Base-by-base conservation (phyloP, 2,113 vertebrate genomes). In the Tenrec ecaudatus region DNA sequence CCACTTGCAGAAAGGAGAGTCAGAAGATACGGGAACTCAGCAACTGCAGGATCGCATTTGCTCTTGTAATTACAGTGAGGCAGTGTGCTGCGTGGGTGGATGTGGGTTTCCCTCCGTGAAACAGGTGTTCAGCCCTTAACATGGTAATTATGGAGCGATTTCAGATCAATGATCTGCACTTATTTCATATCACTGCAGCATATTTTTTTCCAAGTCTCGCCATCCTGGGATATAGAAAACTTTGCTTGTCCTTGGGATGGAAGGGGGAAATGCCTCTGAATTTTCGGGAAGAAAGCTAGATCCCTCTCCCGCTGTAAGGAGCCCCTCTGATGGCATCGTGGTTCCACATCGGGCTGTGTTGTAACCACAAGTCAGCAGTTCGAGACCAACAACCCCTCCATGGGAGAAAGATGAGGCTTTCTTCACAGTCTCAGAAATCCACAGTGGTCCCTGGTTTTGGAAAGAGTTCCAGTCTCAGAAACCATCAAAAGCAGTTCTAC, bases 71-170 rank as follows among this genome's bases (percentile, higher is more conserved):
- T 96, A 88, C 7, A 88, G 88, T 40, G 73, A 96, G 90, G 57
- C 91, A 78, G 82, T 58, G 19, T 60, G 2, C 82, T 92, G 92
- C 94, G 43, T 95, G 68, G 92, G 84, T 89, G 60, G 86, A 33
- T 40, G 40, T 40, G 40, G 3, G 40, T 40, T 78, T 95, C 76
- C 85, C 86, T 93, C 89, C 29, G 86, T 94, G 94, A 96, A 95
- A 92, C 97, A 97, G 96, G 96, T 97, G 96, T 96, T 97, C 97
- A 93, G 78, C 95, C 97, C 97, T 96, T 95, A 93, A 95, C 95
- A 92, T 90, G 79, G 25, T 96, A 96, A 97, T 97, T 97, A 95
- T 73, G 93, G 96, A 53, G 27, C 89, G 92, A 85, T 78, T 97
- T 95, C 96, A 96, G 93, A 96, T 95, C 97, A 97, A 93, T 94